A percentile compares a stretch with the other conserved stretches of the same genome.
Evolutionary conservation across 1,140 invertebrate species (phyloP).

Genomic region (Eumaeus atala): DNA sequence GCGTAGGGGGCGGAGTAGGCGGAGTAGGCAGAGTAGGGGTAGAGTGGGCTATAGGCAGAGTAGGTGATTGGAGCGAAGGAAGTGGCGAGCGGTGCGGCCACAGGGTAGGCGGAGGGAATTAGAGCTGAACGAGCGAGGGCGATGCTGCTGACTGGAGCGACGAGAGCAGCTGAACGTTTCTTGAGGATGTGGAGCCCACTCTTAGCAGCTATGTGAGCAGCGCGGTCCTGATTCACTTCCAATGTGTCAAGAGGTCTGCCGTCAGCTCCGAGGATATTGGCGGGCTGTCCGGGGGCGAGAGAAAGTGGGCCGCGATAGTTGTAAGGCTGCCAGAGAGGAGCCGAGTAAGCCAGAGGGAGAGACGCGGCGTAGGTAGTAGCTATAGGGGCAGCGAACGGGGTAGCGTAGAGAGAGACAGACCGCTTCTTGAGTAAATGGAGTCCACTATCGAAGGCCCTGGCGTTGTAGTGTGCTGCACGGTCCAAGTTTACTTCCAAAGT

Average conservation of each 20-base stretch:
- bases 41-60: slow-evolving; percentile 21
- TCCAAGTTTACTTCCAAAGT: slow-evolving; percentile 65
- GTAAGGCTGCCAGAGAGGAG: slow-evolving; percentile 30
- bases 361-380: slow-evolving; percentile 19
- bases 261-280: slow-evolving; percentile 43
- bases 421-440: slow-evolving; percentile 39
- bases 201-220: slow-evolving; percentile 50
- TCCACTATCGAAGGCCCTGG: slow-evolving; percentile 40
- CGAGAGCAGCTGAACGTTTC: slow-evolving; percentile 38
- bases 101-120: slow-evolving; percentile 16
- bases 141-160: slow-evolving; percentile 16
- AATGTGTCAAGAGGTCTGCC: slow-evolving; percentile 57
- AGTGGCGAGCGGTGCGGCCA: neutral
- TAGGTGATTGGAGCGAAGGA: slow-evolving; percentile 19
- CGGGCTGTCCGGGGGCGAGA: slow-evolving; percentile 54
- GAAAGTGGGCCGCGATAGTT: slow-evolving; percentile 58
- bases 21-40: neutral
- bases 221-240: slow-evolving; percentile 66
- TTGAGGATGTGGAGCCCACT: slow-evolving; percentile 42
- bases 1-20: neutral
- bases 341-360: slow-evolving; percentile 32
- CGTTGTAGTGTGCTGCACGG: slow-evolving; percentile 54
- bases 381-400: slow-evolving; percentile 24
- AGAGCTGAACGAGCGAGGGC: slow-evolving; percentile 29
- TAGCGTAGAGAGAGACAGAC: slow-evolving; percentile 28